Conservation (phyloP, 2,888 invertebrate species). For the Shargacucullia verbasci region DNA sequence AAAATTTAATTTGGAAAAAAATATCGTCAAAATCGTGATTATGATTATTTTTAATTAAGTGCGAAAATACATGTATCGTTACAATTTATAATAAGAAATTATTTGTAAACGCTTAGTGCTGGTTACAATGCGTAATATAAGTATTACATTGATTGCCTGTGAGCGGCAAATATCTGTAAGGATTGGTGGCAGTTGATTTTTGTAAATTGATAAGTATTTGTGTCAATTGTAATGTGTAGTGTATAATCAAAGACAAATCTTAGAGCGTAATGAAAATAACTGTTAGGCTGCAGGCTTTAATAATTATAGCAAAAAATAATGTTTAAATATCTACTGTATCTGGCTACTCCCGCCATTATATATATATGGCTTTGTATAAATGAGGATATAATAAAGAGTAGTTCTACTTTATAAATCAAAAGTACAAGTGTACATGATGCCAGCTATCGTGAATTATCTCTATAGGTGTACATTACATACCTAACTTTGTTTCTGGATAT, state of each 20-base stretch:
- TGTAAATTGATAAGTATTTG: slow-evolving; percentile 24
- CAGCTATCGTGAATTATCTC: too few relatives aligned
- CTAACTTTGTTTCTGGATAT: too few relatives aligned
- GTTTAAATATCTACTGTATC: slow-evolving; percentile 10
- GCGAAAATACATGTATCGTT: too few relatives aligned
- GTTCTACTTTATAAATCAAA: too few relatives aligned
- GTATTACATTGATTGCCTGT: neutral
- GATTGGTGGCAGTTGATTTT: slow-evolving; percentile 8
- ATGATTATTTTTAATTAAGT: neutral
- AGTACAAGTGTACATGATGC: too few relatives aligned
- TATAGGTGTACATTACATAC: too few relatives aligned
- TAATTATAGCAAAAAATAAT: slow-evolving; percentile 17
- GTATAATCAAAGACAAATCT: slow-evolving; percentile 26
- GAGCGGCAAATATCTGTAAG: neutral
- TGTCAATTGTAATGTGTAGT: slow-evolving; percentile 47
- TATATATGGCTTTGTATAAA: too few relatives aligned
- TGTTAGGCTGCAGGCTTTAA: slow-evolving; percentile 35
- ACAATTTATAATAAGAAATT: slow-evolving; percentile 16
- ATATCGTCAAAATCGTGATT: slow-evolving; percentile 1
- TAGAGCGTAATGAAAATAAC: slow-evolving; percentile 6
- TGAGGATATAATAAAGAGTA: too few relatives aligned
- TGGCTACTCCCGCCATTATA: slow-evolving; percentile 1
- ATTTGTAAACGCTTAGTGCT: slow-evolving; percentile 30
- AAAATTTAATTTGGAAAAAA: neutral
- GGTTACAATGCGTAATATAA: slow-evolving; percentile 21